These are phyloP conservation scores for Sciurus niger DNA, from an alignment of 2,113 vertebrate genomes.

Conservation along the genomic window DNA sequence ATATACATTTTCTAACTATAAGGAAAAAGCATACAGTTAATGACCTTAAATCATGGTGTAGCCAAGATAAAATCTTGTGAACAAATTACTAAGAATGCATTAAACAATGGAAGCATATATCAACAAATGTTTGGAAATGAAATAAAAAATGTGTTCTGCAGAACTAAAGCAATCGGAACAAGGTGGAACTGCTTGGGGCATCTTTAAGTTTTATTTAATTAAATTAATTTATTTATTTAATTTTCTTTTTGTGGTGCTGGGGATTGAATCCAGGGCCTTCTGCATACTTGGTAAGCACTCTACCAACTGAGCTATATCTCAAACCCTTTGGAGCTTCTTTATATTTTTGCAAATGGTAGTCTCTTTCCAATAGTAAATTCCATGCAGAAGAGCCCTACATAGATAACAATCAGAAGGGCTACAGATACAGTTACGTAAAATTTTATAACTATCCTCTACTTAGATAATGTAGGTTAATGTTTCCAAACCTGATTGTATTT, in stretches of 20 bases:
- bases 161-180: background rate
- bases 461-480: background rate
- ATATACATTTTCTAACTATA: background rate
- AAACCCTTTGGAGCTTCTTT: no score
- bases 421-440: background rate
- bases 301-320: no score
- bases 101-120: background rate
- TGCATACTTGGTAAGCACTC: no score
- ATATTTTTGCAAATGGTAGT: background rate
- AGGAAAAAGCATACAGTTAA: background rate
- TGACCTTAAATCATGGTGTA: background rate
- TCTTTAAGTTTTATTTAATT: background rate
- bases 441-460: background rate
- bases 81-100: background rate
- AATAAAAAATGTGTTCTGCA: background rate
- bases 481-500: constrained; percentile 11
- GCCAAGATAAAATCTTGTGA: constrained; percentile 17
- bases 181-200: background rate
- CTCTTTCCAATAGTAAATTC: background rate
- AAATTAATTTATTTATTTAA: no score
- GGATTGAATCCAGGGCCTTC: no score
- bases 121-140: constrained; percentile 4
- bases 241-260: no score
- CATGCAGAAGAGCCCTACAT: background rate
- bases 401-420: constrained; percentile 31